Base-by-base conservation (phyloP, 1,140 invertebrate genomes). In the Pachypeltis micranthus region DNA sequence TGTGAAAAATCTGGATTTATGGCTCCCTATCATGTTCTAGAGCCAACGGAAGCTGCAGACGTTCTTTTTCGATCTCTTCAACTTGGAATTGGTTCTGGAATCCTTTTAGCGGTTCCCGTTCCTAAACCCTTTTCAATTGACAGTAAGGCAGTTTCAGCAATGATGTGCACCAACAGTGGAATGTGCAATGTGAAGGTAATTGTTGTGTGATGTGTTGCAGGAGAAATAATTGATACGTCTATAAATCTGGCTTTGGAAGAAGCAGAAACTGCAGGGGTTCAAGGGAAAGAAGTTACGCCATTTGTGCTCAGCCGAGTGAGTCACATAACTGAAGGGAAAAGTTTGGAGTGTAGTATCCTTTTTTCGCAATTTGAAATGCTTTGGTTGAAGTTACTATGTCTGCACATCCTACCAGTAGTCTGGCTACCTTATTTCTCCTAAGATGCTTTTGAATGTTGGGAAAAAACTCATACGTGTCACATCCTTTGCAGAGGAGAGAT, bases 51-150 rank as follows among this genome's bases (percentile, higher is more conserved):
- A 60, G 90, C 90, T 0, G 91, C 92, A 1, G 63, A 74, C 54
- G 72, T 96, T 23, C 77, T 96, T 54, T 75, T 78, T 34, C 70
- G 76, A 3, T 76, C 84, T 34, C 71, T 71, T 3, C 67, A 78
- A n/a, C 70, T 94, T 7, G 71, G 77, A 10, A 72, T 96, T 1
- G 69, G 81, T 34, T 89, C 85, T 55, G 96, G 94, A 0, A 81
- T 95, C 44, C 76, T 99, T 2, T 80, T 99, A 61, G 93, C 90
- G 2, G 93, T 97, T 12, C 93, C 96, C 0, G 85, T 98, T 62
- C 93, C 94, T 0, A 73, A 82, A 67, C 77, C 84, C 70, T 75
- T 80, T 72, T 58, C 85, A 39, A 76, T 87, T 69, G 76, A 85
- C 67, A 74, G 82, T 74, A 66, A 71, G 63, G 44, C 29, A n/a